Evolutionary conservation across 2,113 vertebrate genomes (phyloP), one percentile per base, ranked within the genome.

Genomic region (Lipotes vexillifer): DNA sequence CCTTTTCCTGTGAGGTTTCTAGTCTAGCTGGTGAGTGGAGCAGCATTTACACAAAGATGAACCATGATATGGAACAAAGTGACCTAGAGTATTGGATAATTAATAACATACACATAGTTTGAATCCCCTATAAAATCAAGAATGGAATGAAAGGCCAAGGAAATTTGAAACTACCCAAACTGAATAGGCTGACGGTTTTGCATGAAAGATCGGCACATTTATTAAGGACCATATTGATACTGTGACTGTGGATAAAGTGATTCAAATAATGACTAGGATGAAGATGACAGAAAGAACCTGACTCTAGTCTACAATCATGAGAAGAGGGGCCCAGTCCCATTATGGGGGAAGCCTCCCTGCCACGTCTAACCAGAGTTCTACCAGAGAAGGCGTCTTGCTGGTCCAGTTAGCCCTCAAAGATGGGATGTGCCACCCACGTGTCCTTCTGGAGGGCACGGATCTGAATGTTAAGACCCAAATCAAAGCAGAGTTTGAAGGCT

Each of bases 361-460:
- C 5, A 18, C 1, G 3, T 61, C 23, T 11, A 15, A 68, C 18
- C 2, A 46, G 18, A 7, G 4, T 14, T 57, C 41, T 49, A 15
- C 33, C 6, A 4, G 33, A 46, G 46, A 14, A 38, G 49, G 25
- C 11, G 3, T 13, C 33, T 41, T 3, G 6, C 55, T 21, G 55
- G 71, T 11, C 33, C 44, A 8, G 52, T 55, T 5, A 69, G n/a
- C 36, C 21, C 21, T 61, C 5, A 11, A 8, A 57, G 36, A 38
- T 9, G 31, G 29, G 14, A 31, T 4, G 17, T 0, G 0, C 23
- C 57, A 5, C 33, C 61, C 71, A 75, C 0, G 1, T 6, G 41
- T 61, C 44, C 68, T 83, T 41, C 93, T 25, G 27, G 33, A 78
- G 36, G 77, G 17, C 36, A 0, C 46, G 20, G 17, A n/a, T 57